phyloP scores from a whole-genome alignment of 2,888 invertebrate species.

The Trachelus tabidus region DNA sequence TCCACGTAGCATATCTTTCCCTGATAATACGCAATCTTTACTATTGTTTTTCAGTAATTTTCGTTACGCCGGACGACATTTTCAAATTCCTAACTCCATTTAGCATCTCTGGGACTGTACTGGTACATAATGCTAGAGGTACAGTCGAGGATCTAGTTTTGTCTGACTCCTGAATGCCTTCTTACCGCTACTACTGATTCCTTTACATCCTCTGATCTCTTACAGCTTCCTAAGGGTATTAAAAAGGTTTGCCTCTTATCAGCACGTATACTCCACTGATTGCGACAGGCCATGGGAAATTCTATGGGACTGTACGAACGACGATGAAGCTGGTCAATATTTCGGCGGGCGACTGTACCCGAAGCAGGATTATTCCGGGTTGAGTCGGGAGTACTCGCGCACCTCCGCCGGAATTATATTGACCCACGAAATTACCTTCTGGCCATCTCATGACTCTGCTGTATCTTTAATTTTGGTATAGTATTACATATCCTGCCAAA shows the following conservation, averaged over 20 bases:
- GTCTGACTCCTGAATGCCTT: not conserved
- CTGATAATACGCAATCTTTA: not conserved
- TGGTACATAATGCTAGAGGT: not conserved
- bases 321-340: conserved; percentile 29
- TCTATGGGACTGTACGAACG: not conserved
- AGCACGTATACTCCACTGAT: not conserved
- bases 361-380: conserved; percentile 28
- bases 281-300: not conserved
- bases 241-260: not conserved
- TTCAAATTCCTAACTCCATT: not conserved
- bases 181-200: not conserved
- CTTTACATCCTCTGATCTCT: not conserved
- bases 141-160: conserved; percentile 1
- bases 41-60: not conserved
- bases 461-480: not conserved
- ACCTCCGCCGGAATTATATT: conserved; percentile 47
- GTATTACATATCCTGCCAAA: not conserved
- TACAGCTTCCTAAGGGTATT: not conserved
- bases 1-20: not conserved
- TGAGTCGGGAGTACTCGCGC: conserved; percentile 32
- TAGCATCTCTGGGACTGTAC: not conserved
- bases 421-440: conserved; percentile 37
- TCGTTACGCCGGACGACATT: not conserved
- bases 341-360: conserved; percentile 37
- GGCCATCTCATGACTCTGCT: not conserved